A percentile compares a stretch with the other conserved stretches of the same genome.
Evolutionary conservation across 2,113 vertebrate genomes (phyloP).

Genomic region (Raphicerus campestris): DNA sequence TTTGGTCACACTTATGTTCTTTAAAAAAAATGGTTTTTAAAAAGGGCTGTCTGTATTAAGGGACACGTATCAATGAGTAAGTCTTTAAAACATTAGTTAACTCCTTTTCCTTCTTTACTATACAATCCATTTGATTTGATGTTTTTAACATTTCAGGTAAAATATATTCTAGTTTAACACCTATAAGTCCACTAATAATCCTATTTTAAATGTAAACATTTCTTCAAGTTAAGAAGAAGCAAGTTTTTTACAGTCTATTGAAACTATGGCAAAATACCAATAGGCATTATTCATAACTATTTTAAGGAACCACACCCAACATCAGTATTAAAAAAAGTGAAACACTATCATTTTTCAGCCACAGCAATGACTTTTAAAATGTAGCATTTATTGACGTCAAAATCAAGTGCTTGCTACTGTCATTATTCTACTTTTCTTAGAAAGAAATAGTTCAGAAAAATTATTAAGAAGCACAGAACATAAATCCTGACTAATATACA

Average conservation of each 20-base stretch:
- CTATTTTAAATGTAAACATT: slow-evolving; percentile 34
- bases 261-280: slow-evolving; percentile 81
- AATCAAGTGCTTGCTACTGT: slow-evolving; percentile 61
- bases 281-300: slow-evolving; percentile 82
- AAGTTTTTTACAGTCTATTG: slow-evolving; percentile 76
- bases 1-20: not conserved
- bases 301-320: slow-evolving; percentile 82
- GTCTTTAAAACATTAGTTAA: not conserved
- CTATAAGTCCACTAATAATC: not conserved
- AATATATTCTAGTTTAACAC: not conserved
- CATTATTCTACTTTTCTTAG: slow-evolving; percentile 40
- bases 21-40: not conserved
- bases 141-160: not conserved
- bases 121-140: slow-evolving; percentile 16
- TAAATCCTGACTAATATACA: slow-evolving; percentile 57
- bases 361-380: slow-evolving; percentile 70
- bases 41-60: not conserved
- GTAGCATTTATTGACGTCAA: slow-evolving; percentile 44
- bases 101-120: slow-evolving; percentile 7
- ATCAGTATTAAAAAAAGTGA: slow-evolving; percentile 76
- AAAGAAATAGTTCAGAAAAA: slow-evolving; percentile 21
- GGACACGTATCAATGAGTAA: not conserved
- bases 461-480: not conserved
- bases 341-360: slow-evolving; percentile 79
- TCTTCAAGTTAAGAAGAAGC: slow-evolving; percentile 71